Evolutionary conservation across 2,888 invertebrate species (phyloP), one percentile per base, ranked within the genome.

Genomic region (Lomographa bimaculata): DNA sequence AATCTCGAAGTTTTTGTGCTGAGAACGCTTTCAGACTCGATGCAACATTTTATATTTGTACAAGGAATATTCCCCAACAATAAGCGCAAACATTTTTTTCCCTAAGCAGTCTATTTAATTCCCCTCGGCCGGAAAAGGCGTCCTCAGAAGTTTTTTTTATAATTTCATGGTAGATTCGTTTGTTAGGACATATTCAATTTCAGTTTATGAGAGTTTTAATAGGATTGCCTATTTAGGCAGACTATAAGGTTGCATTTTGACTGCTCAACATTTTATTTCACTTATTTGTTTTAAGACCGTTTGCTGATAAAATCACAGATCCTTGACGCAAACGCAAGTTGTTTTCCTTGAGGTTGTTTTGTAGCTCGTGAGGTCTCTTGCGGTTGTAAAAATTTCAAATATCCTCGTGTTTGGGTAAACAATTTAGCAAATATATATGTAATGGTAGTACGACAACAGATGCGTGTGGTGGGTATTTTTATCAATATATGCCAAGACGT

Each of bases 1-100:
- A 82, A 76, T 69, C 69, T 64, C 66, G 54, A 70, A 77, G 70
- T 76, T 78, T 74, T 73, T 68, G 60, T 50, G 54, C 61, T 57
- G 64, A 64, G 61, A 70, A 69, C 64, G 61, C 64, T 66, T 64
- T 64, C 61, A 49, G 60, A 43, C 36, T 43, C 63, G 64, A 66
- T 62, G 66, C 60, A 60, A 63, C 55, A 63, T 71, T 74, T 72
- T 71, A 68, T 71, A 58, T 71, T 65, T 62, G 54, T 53, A 57
- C 45, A 54, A 52, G 45, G 57, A 63, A 64, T 64, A 60, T 64
- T 60, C 50, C 24, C 54, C 46, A 55, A 64, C 62, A 67, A 68
- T 63, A 60, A 57, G 53, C 54, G 45, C 48, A 55, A 60, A 61
- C 57, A 64, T 45, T 50, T 59, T 60, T 57, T 60, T 41, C 40